Base-by-base conservation (phyloP, 2,113 vertebrate genomes). In the Chascanopsetta lugubris region DNA sequence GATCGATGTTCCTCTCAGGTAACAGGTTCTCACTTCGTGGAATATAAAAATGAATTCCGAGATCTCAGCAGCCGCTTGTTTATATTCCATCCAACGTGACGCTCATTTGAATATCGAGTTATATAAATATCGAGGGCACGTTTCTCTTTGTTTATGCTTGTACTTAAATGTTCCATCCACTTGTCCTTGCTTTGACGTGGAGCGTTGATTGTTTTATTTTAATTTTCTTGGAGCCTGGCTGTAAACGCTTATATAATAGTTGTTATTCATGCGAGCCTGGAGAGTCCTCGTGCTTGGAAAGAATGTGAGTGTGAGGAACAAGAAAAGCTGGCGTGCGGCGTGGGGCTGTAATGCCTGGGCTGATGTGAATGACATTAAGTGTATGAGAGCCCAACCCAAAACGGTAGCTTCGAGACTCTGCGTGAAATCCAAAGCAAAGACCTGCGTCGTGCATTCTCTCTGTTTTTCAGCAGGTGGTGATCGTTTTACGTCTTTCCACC, bases 361-460 rank as follows among this genome's bases (percentile, higher is more conserved):
- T 34, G 42, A 78, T 59, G 55, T 60, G 72, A 66, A 79, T 59
- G 65, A 80, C 73, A 74, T 80, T 71, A 76, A 69, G 59, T 18
- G 20, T 67, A n/a, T n/a, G n/a, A 47, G 49, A 83, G 60, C 46
- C 18, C 2, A 80, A 73, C 72, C 86, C 79, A 85, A 61, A 86
- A 89, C 89, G 74, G 85, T 86, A 88, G 87, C 85, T 66, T 78
- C 69, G 73, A 76, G 72, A 75, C 75, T 60, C 18, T 54, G 61
- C 38, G 25, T 61, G 67, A 76, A 72, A 20, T 36, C n/a, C 56
- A 65, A n/a, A 66, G 70, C 61, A 58, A 43, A 57, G 38, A 46
- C 17, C 15, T 29, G 45, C 47, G 49, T 62, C 38, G 68, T n/a
- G n/a, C n/a, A n/a, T 22, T 21, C 61, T 24, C 47, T 10, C 53